Evolutionary conservation across 2,797 vertebrate species (phyloP), one percentile per base, ranked within the genome.

Genomic region (Clarias fuscus): DNA sequence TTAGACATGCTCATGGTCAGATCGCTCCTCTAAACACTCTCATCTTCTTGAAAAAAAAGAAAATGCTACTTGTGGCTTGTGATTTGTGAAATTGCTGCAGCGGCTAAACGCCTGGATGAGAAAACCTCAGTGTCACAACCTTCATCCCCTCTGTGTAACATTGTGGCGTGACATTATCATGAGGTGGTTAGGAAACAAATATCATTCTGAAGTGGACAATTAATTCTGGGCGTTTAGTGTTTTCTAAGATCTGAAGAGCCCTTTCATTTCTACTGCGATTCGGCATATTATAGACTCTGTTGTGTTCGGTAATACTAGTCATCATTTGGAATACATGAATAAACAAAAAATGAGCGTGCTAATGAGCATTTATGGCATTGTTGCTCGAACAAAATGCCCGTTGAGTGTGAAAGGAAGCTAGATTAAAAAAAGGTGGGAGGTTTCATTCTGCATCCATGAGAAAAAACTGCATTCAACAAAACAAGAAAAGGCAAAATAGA

Each of bases 401-500:
- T n/a, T 17, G 7, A 27, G 22, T 43, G 30, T 56, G 18, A 56
- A 64, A 64, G 33, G 43, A 8, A 76, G 72, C 40, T 6, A n/a
- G 5, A 53, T 14, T 14, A 17, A 24, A 20, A 59, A 15, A 59
- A 58, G n/a, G 43, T 53, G 15, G 64, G 48, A n/a, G 7, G 7
- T 73, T 79, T 82, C 40, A n/a, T 30, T 70, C 43, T 7, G 22
- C n/a, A 33, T 17, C 71, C 33, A 67, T 62, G 43, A 56, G 81
- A 30, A 43, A 43, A 73, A 83, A 8, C 24, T 5, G 13, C 48
- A n/a, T 30, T 37, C 14, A 40, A 65, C 3, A 56, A 67, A 88
- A 84, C 18, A 56, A 88, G 88, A 53, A 86, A 78, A 86, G 76
- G 86, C 78, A 77, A 91, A 91, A 91, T 70, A 91, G 89, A 85